phyloP scores from a whole-genome alignment of 2,113 vertebrate genomes.

The Pseudorectes ferrugineus region DNA sequence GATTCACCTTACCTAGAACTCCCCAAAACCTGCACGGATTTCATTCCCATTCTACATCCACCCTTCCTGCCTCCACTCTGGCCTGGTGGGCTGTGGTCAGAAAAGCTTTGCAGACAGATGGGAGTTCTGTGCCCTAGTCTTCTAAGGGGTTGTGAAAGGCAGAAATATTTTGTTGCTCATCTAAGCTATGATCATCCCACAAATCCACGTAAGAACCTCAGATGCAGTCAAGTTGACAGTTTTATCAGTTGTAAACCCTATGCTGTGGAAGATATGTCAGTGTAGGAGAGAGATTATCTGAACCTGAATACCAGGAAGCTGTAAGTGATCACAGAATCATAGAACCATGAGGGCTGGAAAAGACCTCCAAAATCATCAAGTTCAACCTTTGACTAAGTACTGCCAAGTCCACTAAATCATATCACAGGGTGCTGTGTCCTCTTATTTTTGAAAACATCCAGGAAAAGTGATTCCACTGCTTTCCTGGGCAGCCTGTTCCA shows the following conservation, averaged over 20 bases:
- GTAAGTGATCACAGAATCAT: neutral
- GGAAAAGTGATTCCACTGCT: neutral
- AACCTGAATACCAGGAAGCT: neutral
- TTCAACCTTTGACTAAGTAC: neutral
- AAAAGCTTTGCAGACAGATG: neutral
- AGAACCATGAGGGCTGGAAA: neutral
- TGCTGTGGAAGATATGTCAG: neutral
- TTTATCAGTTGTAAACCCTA: neutral
- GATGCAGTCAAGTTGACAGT: neutral
- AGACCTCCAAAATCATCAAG: neutral
- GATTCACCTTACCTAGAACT: neutral
- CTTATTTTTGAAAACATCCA: neutral
- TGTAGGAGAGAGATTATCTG: neutral
- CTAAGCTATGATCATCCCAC: neutral
- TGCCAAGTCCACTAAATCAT: neutral
- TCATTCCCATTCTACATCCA: rapidly evolving
- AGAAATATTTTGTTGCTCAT: neutral
- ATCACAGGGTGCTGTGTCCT: neutral
- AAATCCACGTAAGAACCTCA: neutral
- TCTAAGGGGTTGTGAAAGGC: neutral
- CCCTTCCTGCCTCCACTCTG: neutral
- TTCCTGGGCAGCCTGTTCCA: neutral
- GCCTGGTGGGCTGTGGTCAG: neutral
- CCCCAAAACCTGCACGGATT: neutral
- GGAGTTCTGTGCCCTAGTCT: neutral